Evolutionary conservation across 2,797 vertebrate species (phyloP).

Genomic region (Spondyliosoma cantharus): DNA sequence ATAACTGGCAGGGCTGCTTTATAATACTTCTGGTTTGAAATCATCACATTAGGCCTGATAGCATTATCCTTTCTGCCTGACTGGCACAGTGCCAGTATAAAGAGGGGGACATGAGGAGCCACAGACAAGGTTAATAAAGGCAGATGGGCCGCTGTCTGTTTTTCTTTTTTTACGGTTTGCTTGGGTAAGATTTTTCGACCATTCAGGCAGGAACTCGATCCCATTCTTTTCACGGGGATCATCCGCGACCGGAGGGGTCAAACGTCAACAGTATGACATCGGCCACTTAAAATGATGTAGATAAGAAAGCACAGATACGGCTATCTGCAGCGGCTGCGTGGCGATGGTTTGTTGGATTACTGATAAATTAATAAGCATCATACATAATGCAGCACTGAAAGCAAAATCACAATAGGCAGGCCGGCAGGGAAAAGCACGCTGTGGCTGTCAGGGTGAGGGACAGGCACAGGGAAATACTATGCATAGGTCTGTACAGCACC

Average conservation of each 20-base stretch:
- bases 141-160: conserved; percentile 62
- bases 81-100: conserved; percentile 65
- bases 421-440: conserved; percentile 1
- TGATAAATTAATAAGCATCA: conserved; percentile 56
- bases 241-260: conserved; percentile 33
- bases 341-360: conserved; percentile 46
- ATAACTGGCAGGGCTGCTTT: conserved; percentile 70
- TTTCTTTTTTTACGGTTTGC: conserved; percentile 34
- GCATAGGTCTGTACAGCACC: conserved; percentile 29
- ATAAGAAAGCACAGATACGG: conserved; percentile 42
- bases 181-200: conserved; percentile 38
- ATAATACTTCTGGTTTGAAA: conserved; percentile 77
- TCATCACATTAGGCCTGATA: conserved; percentile 71
- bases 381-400: conserved; percentile 45
- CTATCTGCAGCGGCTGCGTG: conserved; percentile 28
- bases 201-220: conserved; percentile 28
- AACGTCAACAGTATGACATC: conserved; percentile 25
- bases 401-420: conserved; percentile 35
- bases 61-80: conserved; percentile 66
- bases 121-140: conserved; percentile 77
- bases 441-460: conserved; percentile 43
- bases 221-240: conserved; percentile 23
- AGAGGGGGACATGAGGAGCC: conserved; percentile 57
- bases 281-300: conserved; percentile 36
- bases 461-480: conserved; percentile 35